These are phyloP conservation scores for Anthoscopus minutus DNA, from an alignment of 2,113 vertebrate species.

Conservation along the genomic window DNA sequence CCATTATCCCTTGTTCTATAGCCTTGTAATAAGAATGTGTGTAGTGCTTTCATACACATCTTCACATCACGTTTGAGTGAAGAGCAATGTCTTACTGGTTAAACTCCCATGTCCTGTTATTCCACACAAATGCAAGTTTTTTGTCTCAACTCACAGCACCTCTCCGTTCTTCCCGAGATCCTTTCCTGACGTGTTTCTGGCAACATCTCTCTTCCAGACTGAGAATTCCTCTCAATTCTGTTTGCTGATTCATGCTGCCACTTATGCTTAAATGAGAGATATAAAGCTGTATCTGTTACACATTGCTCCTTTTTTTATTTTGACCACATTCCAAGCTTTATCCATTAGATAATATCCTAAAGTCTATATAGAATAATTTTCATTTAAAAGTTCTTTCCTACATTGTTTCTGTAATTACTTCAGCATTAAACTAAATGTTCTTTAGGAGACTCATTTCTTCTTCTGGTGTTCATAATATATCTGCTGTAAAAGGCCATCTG, in stretches of 20 bases:
- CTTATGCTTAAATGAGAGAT: background rate
- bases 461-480: conserved; percentile 11
- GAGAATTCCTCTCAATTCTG: background rate
- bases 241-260: background rate
- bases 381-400: background rate
- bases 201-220: background rate
- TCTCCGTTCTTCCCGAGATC: background rate
- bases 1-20: background rate
- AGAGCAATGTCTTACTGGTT: background rate
- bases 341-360: background rate
- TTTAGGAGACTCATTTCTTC: conserved; percentile 34
- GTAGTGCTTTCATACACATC: background rate
- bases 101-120: background rate
- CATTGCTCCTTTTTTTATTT: background rate
- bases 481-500: conserved; percentile 31
- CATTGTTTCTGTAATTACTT: conserved; percentile 11
- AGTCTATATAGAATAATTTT: background rate
- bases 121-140: background rate
- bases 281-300: background rate
- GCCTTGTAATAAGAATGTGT: background rate
- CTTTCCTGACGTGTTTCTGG: background rate
- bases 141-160: background rate
- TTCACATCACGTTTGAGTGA: background rate
- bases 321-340: background rate
- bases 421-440: conserved; percentile 17